Evolutionary conservation across 2,888 invertebrate genomes (phyloP).

Genomic region (Augiades crinisus): DNA sequence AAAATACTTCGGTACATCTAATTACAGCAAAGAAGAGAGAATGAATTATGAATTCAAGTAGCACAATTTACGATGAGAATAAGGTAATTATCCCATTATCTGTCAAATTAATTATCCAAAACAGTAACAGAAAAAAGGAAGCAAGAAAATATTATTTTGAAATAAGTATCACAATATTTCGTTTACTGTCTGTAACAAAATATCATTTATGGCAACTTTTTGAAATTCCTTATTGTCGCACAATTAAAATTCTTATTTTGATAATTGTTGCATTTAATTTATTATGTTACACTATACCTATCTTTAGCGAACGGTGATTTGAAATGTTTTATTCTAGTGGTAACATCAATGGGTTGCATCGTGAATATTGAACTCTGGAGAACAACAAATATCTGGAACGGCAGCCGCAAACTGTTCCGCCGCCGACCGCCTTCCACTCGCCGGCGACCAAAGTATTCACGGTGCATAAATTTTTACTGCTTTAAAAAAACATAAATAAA

Average conservation of each 20-base stretch:
- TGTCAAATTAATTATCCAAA: too few relatives aligned
- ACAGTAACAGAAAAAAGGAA: too few relatives aligned
- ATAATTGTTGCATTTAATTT: too few relatives aligned
- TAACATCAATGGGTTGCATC: background rate
- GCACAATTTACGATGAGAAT: background rate
- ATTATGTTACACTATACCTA: too few relatives aligned
- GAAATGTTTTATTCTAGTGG: slow-evolving; percentile 7
- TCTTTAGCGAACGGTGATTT: too few relatives aligned
- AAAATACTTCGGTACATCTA: background rate
- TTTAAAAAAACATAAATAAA: slow-evolving; percentile 25
- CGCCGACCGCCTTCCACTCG: slow-evolving; percentile 20
- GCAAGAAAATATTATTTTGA: too few relatives aligned
- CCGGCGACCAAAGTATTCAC: slow-evolving; percentile 23
- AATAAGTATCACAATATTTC: too few relatives aligned
- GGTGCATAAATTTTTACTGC: slow-evolving; percentile 27
- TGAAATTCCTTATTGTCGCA: too few relatives aligned
- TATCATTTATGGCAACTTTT: too few relatives aligned
- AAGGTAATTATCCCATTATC: background rate
- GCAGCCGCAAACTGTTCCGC: slow-evolving; percentile 24
- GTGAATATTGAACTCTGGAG: slow-evolving; percentile 18
- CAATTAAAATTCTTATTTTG: too few relatives aligned
- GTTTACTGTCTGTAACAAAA: too few relatives aligned
- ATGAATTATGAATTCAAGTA: too few relatives aligned
- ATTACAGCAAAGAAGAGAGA: slow-evolving; percentile 2
- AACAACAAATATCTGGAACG: slow-evolving; percentile 21